Evolutionary conservation across 2,113 vertebrate species (phyloP), one percentile per base, ranked within the genome.

Genomic region (Tricholaema leucomelas): DNA sequence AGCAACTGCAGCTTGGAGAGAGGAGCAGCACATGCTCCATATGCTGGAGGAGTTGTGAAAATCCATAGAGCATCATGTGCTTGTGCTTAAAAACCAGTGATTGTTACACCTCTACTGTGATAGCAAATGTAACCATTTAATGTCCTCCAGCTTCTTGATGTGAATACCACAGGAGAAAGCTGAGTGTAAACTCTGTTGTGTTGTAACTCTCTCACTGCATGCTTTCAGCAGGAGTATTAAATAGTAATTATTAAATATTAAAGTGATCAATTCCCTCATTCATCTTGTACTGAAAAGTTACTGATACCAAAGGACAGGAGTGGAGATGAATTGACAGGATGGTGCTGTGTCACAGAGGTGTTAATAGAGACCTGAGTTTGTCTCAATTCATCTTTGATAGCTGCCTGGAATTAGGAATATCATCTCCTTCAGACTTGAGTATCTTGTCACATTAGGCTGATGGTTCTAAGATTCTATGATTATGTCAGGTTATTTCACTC

Each of bases 1-100:
- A 79, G 78, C 90, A 79, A 0, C 10, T 35, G 2, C 71, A 82
- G 55, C 63, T 88, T 0, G 0, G 80, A 72, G 76, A 25, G 72
- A 81, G 73, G 82, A 78, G 61, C 81, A 82, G 61, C 81, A 79
- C 59, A 9, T 46, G 69, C 81, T 93, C n/a, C 76, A 35, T 81
- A 30, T 72, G 85, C 81, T 88, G 78, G n/a, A 90, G 75, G 75
- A 88, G 67, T 3, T 89, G 90, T 70, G 86, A 87, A 77, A 88
- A 76, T 61, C 66, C 15, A 0, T 5, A 33, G 48, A 87, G 76
- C 81, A 59, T 40, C 58, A 11, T 38, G n/a, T 75, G 54, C 81
- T 73, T 40, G 76, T 85, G 58, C 64, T 94, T 56, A 15, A 16
- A 80, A 80, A 70, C 73, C 88, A 89, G 55, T 85, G 85, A 87